Evolutionary conservation across 2,113 vertebrate genomes (phyloP).

Genomic region (Ageneiosus marmoratus): DNA sequence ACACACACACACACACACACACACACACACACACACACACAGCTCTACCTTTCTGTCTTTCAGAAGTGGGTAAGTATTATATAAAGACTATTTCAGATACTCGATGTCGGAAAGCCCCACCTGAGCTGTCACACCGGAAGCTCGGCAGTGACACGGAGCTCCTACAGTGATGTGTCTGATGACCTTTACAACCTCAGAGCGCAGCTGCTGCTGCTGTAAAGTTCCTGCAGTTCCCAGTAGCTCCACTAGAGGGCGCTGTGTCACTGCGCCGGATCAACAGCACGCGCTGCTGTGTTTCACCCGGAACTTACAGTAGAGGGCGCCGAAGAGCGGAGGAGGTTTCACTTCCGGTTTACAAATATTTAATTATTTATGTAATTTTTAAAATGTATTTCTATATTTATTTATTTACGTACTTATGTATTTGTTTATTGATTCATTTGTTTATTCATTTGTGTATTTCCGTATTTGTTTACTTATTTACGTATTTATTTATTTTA

Average conservation of each 20-base stretch:
- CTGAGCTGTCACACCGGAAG: slow-evolving; percentile 1
- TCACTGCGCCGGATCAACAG: not conserved
- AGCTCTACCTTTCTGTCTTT: not conserved
- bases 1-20: not conserved
- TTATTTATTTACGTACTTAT: too few relatives aligned
- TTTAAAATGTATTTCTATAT: too few relatives aligned
- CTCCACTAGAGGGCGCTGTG: not conserved
- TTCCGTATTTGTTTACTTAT: too few relatives aligned
- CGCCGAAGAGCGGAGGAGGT: too few relatives aligned
- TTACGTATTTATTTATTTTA: too few relatives aligned
- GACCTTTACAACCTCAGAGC: slow-evolving; percentile 8
- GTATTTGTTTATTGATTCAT: too few relatives aligned
- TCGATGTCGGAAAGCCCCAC: slow-evolving; percentile 1
- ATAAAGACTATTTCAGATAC: not conserved
- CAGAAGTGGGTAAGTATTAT: not conserved
- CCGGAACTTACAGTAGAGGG: not conserved
- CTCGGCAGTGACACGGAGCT: slow-evolving; percentile 5
- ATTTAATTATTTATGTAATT: too few relatives aligned
- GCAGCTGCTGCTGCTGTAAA: not conserved
- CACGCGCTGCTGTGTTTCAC: too few relatives aligned
- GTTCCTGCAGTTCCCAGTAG: too few relatives aligned
- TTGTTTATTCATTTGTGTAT: too few relatives aligned
- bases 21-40: not conserved
- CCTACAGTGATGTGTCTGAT: slow-evolving; percentile 6
- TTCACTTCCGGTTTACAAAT: too few relatives aligned